phyloP scores from a whole-genome alignment of 2,797 vertebrate genomes.

The Distichodus sexfasciatus region DNA sequence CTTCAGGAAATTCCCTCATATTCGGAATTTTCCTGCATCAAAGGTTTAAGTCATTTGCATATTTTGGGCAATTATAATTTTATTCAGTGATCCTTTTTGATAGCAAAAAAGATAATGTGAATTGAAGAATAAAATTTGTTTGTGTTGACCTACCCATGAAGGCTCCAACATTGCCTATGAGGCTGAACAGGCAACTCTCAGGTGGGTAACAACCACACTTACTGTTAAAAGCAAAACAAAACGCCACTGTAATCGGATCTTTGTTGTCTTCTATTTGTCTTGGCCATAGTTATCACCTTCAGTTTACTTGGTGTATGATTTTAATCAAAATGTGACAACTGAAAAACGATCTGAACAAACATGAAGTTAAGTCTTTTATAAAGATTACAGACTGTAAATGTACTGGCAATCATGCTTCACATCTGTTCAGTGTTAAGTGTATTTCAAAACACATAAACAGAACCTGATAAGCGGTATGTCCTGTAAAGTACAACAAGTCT shows the following conservation, averaged over 20 bases:
- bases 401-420: neutral
- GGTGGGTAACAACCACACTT: slow-evolving; percentile 90
- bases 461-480: slow-evolving; percentile 92
- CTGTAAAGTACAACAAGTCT: slow-evolving; percentile 88
- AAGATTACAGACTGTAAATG: neutral
- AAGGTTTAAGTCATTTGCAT: too few species aligned
- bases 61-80: too few species aligned
- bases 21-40: too few species aligned
- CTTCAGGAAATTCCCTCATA: neutral
- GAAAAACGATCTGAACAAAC: too few species aligned
- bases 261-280: too few species aligned
- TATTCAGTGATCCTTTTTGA: too few species aligned
- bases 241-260: too few species aligned
- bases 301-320: too few species aligned
- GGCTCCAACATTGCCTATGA: slow-evolving; percentile 89
- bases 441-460: neutral
- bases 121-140: neutral
- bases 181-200: slow-evolving; percentile 92
- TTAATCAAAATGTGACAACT: too few species aligned
- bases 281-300: too few species aligned
- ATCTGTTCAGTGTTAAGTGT: neutral
- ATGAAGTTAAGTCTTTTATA: too few species aligned
- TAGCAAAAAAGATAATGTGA: neutral
- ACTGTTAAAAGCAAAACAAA: slow-evolving; percentile 60
- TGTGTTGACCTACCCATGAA: slow-evolving; percentile 82